These are phyloP conservation scores for Spicauda simplicius DNA, from an alignment of 2,888 invertebrate genomes.

Conservation along the genomic window DNA sequence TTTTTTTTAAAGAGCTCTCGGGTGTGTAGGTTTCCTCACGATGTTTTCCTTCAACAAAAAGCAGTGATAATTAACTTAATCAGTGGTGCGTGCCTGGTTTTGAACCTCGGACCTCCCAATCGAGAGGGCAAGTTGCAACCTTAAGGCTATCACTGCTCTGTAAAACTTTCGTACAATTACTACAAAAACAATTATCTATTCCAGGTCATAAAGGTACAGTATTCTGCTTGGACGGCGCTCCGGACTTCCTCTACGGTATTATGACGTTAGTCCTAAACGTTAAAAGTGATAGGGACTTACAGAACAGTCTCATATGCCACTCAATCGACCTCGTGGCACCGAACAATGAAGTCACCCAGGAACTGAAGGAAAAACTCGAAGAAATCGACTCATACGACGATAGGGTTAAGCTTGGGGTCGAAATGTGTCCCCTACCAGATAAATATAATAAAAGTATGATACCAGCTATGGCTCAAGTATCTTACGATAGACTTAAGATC, in stretches of 20 bases:
- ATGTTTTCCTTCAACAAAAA: no score
- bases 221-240: slow-evolving; percentile 93
- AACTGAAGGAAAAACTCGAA: slow-evolving; percentile 73
- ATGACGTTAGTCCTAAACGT: slow-evolving; percentile 75
- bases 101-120: no score
- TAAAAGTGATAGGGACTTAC: slow-evolving; percentile 76
- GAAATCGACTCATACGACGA: slow-evolving; percentile 84
- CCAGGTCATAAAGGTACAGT: slow-evolving; percentile 84
- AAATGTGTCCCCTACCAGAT: slow-evolving; percentile 65
- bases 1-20: no score
- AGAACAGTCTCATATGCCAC: slow-evolving; percentile 84
- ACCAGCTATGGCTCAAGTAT: slow-evolving; percentile 47
- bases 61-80: no score
- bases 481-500: slow-evolving; percentile 84
- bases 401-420: slow-evolving; percentile 80
- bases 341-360: slow-evolving; percentile 60
- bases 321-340: slow-evolving; percentile 80
- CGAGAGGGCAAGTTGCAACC: no score
- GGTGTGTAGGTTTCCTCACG: no score
- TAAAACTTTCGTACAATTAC: not conserved
- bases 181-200: slow-evolving; percentile 1
- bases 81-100: no score
- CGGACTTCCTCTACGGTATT: slow-evolving; percentile 86
- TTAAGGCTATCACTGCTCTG: no score
- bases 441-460: slow-evolving; percentile 66